Evolutionary conservation across 1,140 invertebrate genomes (phyloP).

Genomic region (Lordiphosa clarofinis): DNA sequence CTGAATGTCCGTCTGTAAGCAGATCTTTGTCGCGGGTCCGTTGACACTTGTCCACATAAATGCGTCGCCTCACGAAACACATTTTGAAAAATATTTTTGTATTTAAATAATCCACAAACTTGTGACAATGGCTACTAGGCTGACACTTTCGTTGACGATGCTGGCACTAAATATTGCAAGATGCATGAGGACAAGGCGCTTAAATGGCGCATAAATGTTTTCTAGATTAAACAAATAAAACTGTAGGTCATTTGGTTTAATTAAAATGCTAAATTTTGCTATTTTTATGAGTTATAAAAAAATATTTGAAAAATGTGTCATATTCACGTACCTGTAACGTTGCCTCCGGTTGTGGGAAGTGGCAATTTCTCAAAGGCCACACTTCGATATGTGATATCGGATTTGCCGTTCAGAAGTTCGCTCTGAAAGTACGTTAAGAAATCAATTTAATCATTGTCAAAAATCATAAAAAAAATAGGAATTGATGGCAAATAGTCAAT

Average conservation of each 20-base stretch:
- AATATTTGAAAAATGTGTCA: neutral
- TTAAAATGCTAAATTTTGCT: constrained; percentile 24
- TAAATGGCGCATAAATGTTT: constrained; percentile 61
- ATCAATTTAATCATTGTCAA: too few relatives aligned
- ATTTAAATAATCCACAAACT: constrained; percentile 46
- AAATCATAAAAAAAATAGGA: too few relatives aligned
- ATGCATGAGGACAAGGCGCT: constrained; percentile 14
- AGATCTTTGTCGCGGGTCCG: constrained; percentile 20
- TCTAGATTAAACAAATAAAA: constrained; percentile 56
- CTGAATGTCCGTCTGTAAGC: constrained; percentile 11
- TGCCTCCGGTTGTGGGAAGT: constrained; percentile 86
- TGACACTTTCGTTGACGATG: constrained; percentile 6
- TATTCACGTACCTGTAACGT: constrained; percentile 84
- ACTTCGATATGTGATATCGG: constrained; percentile 81
- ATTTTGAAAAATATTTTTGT: constrained; percentile 25
- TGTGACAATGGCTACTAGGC: constrained; percentile 15
- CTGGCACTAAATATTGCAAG: constrained; percentile 33
- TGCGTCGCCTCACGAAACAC: constrained; percentile 19
- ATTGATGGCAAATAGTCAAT: too few relatives aligned
- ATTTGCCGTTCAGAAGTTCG: constrained; percentile 70
- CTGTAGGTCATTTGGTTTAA: constrained; percentile 30
- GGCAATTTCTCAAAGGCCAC: constrained; percentile 87
- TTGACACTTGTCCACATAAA: constrained; percentile 55
- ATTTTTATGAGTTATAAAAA: constrained; percentile 8
- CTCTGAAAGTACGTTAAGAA: constrained; percentile 24